phyloP scores from a whole-genome alignment of 2,888 invertebrate genomes.

The Netelia melanura region DNA sequence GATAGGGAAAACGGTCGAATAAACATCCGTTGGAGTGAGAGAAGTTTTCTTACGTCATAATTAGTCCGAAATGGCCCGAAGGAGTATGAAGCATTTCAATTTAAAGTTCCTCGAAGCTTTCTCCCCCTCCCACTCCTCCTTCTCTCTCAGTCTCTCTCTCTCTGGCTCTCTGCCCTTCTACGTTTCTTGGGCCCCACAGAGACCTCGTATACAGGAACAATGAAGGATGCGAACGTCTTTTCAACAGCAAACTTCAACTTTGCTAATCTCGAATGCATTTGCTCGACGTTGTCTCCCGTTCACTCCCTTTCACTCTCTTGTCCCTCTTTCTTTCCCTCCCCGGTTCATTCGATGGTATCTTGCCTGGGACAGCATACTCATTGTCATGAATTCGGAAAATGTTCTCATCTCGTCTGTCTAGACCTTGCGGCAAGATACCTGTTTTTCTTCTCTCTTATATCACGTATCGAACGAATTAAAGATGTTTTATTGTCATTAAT shows the following conservation, averaged over 20 bases:
- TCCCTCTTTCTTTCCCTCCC: conserved; percentile 26
- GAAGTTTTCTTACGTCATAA: conserved; percentile 61
- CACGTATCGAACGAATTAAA: too few relatives aligned
- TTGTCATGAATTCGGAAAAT: neutral
- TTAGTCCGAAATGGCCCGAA: conserved; percentile 60
- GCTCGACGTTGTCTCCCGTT: conserved; percentile 38
- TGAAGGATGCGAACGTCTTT: conserved; percentile 33
- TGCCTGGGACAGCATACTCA: neutral
- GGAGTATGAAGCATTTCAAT: conserved; percentile 63
- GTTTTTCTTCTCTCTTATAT: too few relatives aligned
- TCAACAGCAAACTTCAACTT: conserved; percentile 52
- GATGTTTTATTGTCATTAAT: too few relatives aligned
- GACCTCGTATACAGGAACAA: conserved; percentile 38
- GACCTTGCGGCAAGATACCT: too few relatives aligned
- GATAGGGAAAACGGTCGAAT: conserved; percentile 38
- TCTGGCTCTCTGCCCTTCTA: neutral
- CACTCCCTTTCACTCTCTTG: conserved; percentile 27
- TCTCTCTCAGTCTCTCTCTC: conserved; percentile 17
- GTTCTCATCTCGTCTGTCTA: neutral
- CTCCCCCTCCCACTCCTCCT: conserved; percentile 3
- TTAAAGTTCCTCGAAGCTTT: conserved; percentile 56
- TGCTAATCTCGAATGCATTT: conserved; percentile 48
- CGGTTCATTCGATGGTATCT: neutral
- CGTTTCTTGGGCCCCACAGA: conserved; percentile 7
- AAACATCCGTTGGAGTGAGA: conserved; percentile 46